Base-by-base conservation (phyloP, 2,888 invertebrate genomes). In the Pandemis cinnamomeana region DNA sequence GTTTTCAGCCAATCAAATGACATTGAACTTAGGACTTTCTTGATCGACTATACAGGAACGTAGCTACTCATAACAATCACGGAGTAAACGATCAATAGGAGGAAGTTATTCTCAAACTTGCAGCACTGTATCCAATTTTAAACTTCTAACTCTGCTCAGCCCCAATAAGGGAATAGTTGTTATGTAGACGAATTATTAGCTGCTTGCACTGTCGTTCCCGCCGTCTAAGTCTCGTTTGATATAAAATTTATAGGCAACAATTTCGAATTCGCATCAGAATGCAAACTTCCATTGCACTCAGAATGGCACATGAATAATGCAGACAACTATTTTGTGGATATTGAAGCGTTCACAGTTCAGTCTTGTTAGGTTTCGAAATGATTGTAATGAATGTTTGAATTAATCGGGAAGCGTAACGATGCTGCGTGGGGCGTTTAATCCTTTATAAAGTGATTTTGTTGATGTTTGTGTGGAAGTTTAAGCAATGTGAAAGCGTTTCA, bases 171-270 rank as follows among this genome's bases (percentile, higher is more conserved):
- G 69, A 69, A 73, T 69, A 70, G 69, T 70, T 70, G 69, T 66
- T 69, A 73, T 11, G 69, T 73, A 60, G 60, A 66, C 48, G 46
- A 64, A 36, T 66, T 73, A 69, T 70, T 55, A 55, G 64, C 64
- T 66, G 69, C 53, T 53, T 46, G 41, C 66, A 36, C 78, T 80
- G 79, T 79, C 76, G 78, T 75, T 76, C 67, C 77, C 48, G 68
- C 76, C 66, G 78, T 81, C 79, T 80, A 76, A 78, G 76, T 79
- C 64, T 78, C 73, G 81, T 82, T 80, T 82, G 82, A 85, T 87
- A 85, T 83, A 84, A 86, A 81, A 88, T 87, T 87, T 87, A 88
- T 84, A 78, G 82, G 63, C 76, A 80, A 81, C 84, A 83, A 85
- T 87, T 87, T 82, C 81, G 80, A 83, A 84, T 83, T 83, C 82